Conservation (phyloP, 2,113 vertebrate genomes). For the Bambusicola thoracicus region DNA sequence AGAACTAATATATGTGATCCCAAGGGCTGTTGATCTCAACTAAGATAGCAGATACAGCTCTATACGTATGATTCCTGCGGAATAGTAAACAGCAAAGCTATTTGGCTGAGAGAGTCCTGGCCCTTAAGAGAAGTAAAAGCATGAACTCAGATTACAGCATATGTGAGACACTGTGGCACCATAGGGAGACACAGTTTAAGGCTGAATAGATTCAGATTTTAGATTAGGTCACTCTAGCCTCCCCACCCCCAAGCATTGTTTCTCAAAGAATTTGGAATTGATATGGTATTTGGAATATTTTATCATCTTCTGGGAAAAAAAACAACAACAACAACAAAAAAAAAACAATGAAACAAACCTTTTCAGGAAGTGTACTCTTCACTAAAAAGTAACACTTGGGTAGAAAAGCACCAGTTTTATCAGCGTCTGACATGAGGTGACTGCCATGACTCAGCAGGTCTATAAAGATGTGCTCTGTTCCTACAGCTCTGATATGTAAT, state of each 20-base stretch:
- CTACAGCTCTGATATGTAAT: not conserved
- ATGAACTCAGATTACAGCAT: not conserved
- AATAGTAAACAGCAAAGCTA: not conserved
- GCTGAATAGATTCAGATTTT: not conserved
- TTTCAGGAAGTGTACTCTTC: not conserved
- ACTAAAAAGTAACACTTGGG: not conserved
- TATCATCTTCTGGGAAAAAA: not conserved
- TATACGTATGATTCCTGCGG: not conserved
- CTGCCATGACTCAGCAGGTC: not conserved
- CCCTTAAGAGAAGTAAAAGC: not conserved
- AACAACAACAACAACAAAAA: no score
- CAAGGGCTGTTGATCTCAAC: not conserved
- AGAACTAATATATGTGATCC: not conserved
- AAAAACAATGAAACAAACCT: no score
- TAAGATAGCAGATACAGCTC: not conserved
- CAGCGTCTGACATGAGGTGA: not conserved
- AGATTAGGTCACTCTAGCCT: not conserved
- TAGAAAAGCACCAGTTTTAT: not conserved
- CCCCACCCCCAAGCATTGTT: fast-evolving
- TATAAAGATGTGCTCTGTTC: not conserved
- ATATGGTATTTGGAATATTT: not conserved
- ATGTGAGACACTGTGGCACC: not conserved
- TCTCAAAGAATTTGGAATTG: not conserved
- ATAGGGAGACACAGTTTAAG: not conserved
- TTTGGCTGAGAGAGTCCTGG: not conserved